These are phyloP conservation scores for Amphipoea lucens DNA, from an alignment of 2,888 invertebrate species.

Conservation along the genomic window DNA sequence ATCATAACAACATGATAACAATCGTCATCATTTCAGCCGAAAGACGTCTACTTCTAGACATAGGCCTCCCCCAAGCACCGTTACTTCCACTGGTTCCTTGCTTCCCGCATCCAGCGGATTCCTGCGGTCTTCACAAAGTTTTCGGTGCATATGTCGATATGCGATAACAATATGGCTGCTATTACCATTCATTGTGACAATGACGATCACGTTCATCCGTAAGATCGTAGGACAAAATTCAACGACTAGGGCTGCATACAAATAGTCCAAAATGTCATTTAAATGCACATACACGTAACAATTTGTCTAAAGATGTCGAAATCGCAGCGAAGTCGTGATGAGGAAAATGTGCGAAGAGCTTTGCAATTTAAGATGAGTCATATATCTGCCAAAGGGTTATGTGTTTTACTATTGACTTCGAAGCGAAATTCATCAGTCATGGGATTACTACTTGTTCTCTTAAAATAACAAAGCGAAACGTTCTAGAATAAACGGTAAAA, in stretches of 20 bases:
- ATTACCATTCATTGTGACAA: background rate
- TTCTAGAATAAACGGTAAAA: background rate
- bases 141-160: too few relatives aligned
- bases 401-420: background rate
- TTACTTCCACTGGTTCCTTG: background rate
- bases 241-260: constrained; percentile 1
- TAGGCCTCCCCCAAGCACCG: background rate
- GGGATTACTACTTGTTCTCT: background rate
- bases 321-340: constrained; percentile 5
- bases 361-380: background rate
- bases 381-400: background rate
- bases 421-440: constrained; percentile 15
- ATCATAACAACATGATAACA: background rate
- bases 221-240: constrained; percentile 10
- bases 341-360: constrained; percentile 40
- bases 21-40: background rate
- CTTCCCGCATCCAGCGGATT: background rate
- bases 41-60: background rate
- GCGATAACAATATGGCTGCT: background rate
- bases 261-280: constrained; percentile 1
- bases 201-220: background rate
- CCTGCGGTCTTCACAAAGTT: background rate
- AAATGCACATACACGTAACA: constrained; percentile 21
- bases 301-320: constrained; percentile 30
- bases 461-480: background rate